Evolutionary conservation across 2,888 invertebrate species (phyloP).

Genomic region (Eupithecia centaureata): DNA sequence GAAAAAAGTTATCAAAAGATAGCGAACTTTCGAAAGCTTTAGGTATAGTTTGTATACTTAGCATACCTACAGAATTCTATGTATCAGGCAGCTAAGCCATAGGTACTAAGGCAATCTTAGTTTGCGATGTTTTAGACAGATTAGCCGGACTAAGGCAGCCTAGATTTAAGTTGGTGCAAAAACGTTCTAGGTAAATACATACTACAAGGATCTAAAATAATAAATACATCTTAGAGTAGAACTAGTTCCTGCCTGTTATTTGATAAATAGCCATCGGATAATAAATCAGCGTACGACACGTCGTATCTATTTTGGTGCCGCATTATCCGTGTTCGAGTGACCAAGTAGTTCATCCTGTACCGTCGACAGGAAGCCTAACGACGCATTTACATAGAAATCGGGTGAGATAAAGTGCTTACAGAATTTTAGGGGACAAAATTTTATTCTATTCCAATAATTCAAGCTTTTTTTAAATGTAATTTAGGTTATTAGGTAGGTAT

Average conservation of each 20-base stretch:
- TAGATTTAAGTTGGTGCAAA: not conserved
- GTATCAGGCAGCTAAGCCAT: no score
- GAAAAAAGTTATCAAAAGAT: no score
- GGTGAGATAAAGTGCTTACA: not conserved
- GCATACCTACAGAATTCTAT: no score
- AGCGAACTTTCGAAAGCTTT: no score
- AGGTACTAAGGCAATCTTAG: no score
- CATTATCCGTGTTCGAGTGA: conserved; percentile 59
- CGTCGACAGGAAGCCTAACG: conserved; percentile 62
- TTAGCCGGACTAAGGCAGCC: not conserved
- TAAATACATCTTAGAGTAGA: conserved; percentile 23
- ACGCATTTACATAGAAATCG: conserved; percentile 6
- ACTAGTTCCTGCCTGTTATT: conserved; percentile 56
- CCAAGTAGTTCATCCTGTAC: conserved; percentile 50
- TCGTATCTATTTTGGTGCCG: conserved; percentile 45
- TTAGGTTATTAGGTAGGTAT: no score
- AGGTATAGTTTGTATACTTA: no score
- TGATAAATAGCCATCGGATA: conserved; percentile 70
- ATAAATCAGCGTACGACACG: conserved; percentile 63
- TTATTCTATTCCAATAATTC: not conserved
- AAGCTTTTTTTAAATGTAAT: no score
- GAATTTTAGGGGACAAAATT: not conserved
- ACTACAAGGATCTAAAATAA: not conserved
- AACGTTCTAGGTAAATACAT: not conserved
- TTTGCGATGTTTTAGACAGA: no score